Base-by-base conservation (phyloP, 2,888 invertebrate species). In the Chloromyia formosa region DNA sequence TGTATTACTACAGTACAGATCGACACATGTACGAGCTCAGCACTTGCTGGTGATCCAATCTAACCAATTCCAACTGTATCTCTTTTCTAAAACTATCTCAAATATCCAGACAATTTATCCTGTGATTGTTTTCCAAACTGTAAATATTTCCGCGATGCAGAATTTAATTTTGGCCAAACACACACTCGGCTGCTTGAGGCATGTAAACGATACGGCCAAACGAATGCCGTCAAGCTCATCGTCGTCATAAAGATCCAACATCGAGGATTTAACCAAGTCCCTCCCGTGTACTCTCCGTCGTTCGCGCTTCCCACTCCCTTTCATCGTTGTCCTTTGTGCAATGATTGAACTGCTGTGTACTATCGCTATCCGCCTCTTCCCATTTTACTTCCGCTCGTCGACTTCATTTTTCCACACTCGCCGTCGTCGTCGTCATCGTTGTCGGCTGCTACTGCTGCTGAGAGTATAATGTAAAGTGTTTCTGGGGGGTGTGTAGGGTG, bases 301-400 rank as follows among this genome's bases (percentile, higher is more conserved):
- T 35, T 35, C 27, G 27, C n/a, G n/a, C n/a, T n/a, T n/a, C n/a
- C 27, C 27, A 35, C 7, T 35, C 27, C 27, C 27, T 35, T 35
- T 2, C 27, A 45, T 0, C 22, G 42, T 66, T 45, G 66, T 49
- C 66, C 66, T 49, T 62, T 49, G 49, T 35, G 40, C 18, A 66
- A 66, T 49, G 66, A 35, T 22, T n/a, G 66, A 66, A 66, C 27
- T 35, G 27, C 7, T 35, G 66, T 16, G 45, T 35, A 49, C 12
- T 66, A 66, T 66, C 66, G 66, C 49, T 66, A 49, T 45, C 66
- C 66, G 42, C 66, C 66, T 49, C 66, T 66, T 66, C 3, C 66
- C 66, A 66, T 49, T 49, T 49, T 66, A 66, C 66, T 66, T 66
- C 49, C 66, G 49, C 23, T 49, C 49, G 14, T 49, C 66, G 66